phyloP scores from a whole-genome alignment of 2,797 vertebrate genomes.

The Furcifer pardalis region DNA sequence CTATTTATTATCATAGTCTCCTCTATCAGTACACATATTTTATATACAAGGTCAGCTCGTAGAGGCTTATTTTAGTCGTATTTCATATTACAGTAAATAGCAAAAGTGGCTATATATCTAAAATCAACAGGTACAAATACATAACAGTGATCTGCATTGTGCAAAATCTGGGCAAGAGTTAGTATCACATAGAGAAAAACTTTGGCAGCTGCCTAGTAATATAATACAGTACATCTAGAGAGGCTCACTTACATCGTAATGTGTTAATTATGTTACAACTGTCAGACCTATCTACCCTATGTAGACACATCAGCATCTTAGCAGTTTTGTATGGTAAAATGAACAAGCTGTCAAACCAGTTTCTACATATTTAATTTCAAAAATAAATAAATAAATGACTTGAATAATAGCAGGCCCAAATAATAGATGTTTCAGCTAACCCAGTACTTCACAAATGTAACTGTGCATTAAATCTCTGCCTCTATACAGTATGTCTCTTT shows the following conservation, averaged over 20 bases:
- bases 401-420: background rate
- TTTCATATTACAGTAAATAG: background rate
- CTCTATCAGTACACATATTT: background rate
- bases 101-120: background rate
- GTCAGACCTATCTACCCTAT: background rate
- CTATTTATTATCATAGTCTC: background rate
- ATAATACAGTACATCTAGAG: background rate
- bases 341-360: background rate
- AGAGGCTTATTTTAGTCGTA: background rate
- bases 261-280: background rate
- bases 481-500: too few species aligned
- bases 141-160: background rate
- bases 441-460: background rate
- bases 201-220: background rate
- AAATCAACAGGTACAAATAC: background rate
- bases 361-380: background rate
- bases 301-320: background rate
- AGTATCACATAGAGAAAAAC: background rate
- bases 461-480: too few species aligned
- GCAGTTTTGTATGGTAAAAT: background rate
- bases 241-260: background rate
- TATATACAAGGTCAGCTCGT: slow-evolving; percentile 1
- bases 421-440: background rate
- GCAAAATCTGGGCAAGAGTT: background rate
- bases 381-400: background rate